Evolutionary conservation across 2,797 vertebrate species (phyloP).

Genomic region (Monodelphis domestica): DNA sequence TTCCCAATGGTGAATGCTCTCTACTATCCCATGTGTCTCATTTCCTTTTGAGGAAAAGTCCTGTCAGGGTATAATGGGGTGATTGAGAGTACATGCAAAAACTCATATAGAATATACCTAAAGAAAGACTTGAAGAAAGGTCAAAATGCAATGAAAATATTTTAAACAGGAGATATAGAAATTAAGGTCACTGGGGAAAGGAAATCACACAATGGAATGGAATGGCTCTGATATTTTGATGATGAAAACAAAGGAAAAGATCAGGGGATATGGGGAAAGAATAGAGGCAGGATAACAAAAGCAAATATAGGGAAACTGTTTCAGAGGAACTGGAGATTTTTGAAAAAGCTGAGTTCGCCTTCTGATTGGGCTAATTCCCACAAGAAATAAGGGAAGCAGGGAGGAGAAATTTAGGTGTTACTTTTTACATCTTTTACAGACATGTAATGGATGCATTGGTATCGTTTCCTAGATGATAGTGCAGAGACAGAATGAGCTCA

Average conservation of each 20-base stretch:
- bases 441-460: not conserved
- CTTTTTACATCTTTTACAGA: not conserved
- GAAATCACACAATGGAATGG: not conserved
- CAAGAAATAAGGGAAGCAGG: not conserved
- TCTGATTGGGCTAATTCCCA: not conserved
- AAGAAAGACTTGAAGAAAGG: slow-evolving; percentile 7
- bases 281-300: not conserved
- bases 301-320: not conserved
- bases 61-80: not conserved
- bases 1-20: not conserved
- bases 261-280: not conserved
- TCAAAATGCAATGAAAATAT: not conserved
- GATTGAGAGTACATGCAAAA: not conserved
- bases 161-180: not conserved
- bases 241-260: not conserved
- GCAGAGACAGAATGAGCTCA: slow-evolving; percentile 25
- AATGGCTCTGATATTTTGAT: not conserved
- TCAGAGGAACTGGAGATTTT: not conserved
- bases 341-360: not conserved
- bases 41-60: slow-evolving; percentile 2
- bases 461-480: not conserved
- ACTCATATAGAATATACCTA: not conserved
- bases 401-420: not conserved
- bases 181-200: not conserved
- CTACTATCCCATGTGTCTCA: not conserved